Base-by-base conservation (phyloP, 2,113 vertebrate species). In the Microtus montanus region DNA sequence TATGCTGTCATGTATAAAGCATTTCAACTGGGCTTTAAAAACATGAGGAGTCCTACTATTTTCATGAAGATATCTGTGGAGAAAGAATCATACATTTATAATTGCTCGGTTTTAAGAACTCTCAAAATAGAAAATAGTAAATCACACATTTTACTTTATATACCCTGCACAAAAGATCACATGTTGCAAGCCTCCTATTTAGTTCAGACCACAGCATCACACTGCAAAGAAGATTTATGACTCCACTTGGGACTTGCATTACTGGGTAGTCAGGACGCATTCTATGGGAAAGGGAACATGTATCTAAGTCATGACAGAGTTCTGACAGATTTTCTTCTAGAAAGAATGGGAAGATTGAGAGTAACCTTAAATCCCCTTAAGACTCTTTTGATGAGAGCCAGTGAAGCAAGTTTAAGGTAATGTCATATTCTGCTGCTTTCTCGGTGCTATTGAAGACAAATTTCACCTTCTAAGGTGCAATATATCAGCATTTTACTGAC, bases 321-420 rank as follows among this genome's bases (percentile, higher is more conserved):
- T 96, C 96, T 96, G 93, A 97, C 93, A 96, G 88, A 96, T 96
- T 94, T 96, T 96, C 66, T 93, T 78, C 88, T 87, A 78, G 75
- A 96, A 84, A 95, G 71, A 70, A 83, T 78, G 73, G 61, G 38
- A 97, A 97, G 97, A 96, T 96, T 95, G 93, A 97, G 90, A 96
- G 77, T 92, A 88, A 95, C 93, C 93, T 96, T 88, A 97, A 96
- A 97, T 96, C 90, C 93, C 93, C 95, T 97, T 97, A 96, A 95
- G 95, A 96, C 80, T 92, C 77, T 85, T 96, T 96, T 96, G 94
- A 97, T 97, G 93, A 95, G 61, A 97, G 90, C 71, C 80, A 88
- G 87, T 93, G 94, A 96, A 97, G 92, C 93, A 95, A 97, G 95
- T 95, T 97, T 95, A 96, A 97, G 95, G 92, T 96, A 96, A 95